Evolutionary conservation across 2,113 vertebrate species (phyloP).

Genomic region (Tiliqua scincoides): DNA sequence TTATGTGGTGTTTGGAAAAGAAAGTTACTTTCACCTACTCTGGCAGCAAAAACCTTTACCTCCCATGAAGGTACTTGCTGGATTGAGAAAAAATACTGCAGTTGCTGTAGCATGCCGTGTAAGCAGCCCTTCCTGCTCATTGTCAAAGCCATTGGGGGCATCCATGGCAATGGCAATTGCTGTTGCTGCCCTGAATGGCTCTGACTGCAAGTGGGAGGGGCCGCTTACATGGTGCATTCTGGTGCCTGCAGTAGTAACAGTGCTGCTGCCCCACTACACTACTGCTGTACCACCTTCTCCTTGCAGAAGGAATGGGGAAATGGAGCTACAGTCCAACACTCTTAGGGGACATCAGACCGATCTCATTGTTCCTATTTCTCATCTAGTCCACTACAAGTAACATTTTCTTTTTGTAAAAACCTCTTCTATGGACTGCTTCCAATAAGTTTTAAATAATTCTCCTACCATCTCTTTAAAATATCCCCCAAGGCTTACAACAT

Average conservation of each 20-base stretch:
- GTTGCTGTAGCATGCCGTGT: too few relatives aligned
- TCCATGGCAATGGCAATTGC: too few relatives aligned
- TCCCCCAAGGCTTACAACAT: conserved; percentile 29
- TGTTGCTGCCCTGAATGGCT: too few relatives aligned
- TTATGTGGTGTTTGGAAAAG: background rate
- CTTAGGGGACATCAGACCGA: background rate
- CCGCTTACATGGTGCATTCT: too few relatives aligned
- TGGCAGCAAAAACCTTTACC: background rate
- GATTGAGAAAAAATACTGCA: background rate
- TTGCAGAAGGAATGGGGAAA: background rate
- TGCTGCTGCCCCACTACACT: too few relatives aligned
- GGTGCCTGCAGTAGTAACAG: too few relatives aligned
- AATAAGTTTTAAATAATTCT: conserved; percentile 43
- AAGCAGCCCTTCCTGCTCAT: too few relatives aligned
- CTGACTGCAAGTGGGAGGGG: too few relatives aligned
- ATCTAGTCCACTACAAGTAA: conserved; percentile 33
- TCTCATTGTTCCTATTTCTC: background rate
- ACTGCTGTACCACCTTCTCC: background rate
- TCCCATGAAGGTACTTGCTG: background rate
- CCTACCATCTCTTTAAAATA: conserved; percentile 24
- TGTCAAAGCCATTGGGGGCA: too few relatives aligned
- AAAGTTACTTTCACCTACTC: background rate
- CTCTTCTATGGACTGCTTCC: conserved; percentile 12
- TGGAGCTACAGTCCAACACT: background rate
- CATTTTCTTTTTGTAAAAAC: conserved; percentile 56